Evolutionary conservation across 2,888 invertebrate species (phyloP).

Genomic region (Dendrolimus pini): DNA sequence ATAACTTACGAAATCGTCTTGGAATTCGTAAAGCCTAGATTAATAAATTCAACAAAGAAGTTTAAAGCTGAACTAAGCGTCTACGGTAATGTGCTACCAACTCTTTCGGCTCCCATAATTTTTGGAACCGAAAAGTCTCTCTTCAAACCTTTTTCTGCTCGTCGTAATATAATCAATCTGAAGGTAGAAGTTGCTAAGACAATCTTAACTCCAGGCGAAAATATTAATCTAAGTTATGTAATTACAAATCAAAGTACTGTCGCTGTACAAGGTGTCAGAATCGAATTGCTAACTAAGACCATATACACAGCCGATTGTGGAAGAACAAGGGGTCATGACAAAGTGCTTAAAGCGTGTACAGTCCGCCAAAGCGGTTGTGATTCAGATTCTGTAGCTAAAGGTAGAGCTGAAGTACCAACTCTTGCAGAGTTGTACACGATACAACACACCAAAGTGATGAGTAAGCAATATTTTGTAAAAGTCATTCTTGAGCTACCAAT

Average conservation of each 20-base stretch:
- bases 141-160: slow-evolving; percentile 7
- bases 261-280: slow-evolving; percentile 5
- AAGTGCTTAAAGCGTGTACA: slow-evolving; percentile 4
- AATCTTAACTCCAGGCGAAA: slow-evolving; percentile 12
- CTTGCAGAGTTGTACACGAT: slow-evolving; percentile 11
- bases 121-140: slow-evolving; percentile 13
- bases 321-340: not conserved
- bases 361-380: not conserved
- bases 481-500: slow-evolving; percentile 10
- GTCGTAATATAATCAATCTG: slow-evolving; percentile 7
- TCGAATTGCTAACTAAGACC: slow-evolving; percentile 8
- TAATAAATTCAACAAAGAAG: slow-evolving; percentile 11
- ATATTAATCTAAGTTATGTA: slow-evolving; percentile 3
- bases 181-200: slow-evolving; percentile 10
- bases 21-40: slow-evolving; percentile 11
- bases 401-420: slow-evolving; percentile 8
- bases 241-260: slow-evolving; percentile 12
- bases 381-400: not conserved
- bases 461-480: slow-evolving; percentile 8
- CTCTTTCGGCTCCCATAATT: slow-evolving; percentile 5
- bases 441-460: slow-evolving; percentile 7
- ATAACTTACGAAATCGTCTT: slow-evolving; percentile 11
- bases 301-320: slow-evolving; percentile 12
- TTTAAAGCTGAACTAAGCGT: slow-evolving; percentile 14
- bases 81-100: slow-evolving; percentile 8